These are phyloP conservation scores for Malurus leucopterus DNA, from an alignment of 2,797 vertebrate genomes.

Conservation along the genomic window DNA sequence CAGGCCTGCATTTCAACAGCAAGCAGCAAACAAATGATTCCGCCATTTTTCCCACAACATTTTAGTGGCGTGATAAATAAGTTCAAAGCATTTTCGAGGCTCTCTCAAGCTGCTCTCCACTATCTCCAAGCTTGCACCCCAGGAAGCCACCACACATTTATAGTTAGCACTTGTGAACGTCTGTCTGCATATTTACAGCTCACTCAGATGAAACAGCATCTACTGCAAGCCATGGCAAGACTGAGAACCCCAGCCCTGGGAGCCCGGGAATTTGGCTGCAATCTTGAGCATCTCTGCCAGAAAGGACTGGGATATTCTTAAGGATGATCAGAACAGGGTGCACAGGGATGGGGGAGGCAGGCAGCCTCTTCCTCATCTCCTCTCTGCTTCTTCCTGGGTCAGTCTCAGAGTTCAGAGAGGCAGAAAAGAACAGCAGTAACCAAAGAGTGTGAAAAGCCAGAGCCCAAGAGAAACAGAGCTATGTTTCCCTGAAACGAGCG, in stretches of 20 bases:
- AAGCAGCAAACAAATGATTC: neutral
- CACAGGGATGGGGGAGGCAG: neutral
- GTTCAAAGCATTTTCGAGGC: neutral
- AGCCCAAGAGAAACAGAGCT: slow-evolving; percentile 12
- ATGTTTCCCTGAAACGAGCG: neutral
- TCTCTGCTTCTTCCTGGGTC: neutral
- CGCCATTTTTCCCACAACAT: neutral
- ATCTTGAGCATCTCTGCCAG: neutral
- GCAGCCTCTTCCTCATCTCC: neutral
- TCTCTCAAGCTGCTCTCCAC: neutral
- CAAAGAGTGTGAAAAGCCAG: neutral
- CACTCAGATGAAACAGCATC: neutral
- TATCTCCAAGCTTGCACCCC: fast-evolving
- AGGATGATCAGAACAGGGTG: neutral
- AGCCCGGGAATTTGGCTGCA: neutral
- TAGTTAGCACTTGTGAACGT: neutral
- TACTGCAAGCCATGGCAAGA: neutral
- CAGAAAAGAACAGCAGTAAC: neutral
- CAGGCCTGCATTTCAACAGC: neutral
- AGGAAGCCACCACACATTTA: neutral
- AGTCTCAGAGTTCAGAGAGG: neutral
- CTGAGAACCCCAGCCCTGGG: neutral
- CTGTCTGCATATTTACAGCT: neutral
- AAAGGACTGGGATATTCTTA: neutral
- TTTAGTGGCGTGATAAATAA: neutral